Evolutionary conservation across 2,888 invertebrate genomes (phyloP).

Genomic region (Philaethria dido): DNA sequence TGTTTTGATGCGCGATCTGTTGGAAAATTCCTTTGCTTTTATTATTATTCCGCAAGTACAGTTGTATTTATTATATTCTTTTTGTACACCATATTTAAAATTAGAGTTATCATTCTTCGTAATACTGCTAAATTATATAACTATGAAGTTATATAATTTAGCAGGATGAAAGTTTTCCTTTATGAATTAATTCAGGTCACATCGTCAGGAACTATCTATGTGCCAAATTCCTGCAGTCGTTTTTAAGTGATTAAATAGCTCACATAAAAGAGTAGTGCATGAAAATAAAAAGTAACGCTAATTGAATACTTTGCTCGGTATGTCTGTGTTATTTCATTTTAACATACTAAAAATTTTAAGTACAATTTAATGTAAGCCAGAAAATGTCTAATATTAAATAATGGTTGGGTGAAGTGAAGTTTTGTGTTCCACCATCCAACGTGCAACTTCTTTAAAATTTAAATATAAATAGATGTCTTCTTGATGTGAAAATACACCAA

Average conservation of each 20-base stretch:
- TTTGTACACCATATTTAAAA: neutral
- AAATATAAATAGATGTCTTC: too few relatives aligned
- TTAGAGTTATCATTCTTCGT: too few relatives aligned
- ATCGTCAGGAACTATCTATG: neutral
- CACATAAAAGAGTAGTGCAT: neutral
- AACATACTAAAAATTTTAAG: neutral
- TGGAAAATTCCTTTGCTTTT: neutral
- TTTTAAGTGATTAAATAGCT: neutral
- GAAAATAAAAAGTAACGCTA: neutral
- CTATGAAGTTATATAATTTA: too few relatives aligned
- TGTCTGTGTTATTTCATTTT: neutral
- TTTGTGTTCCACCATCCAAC: neutral
- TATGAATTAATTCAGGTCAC: neutral
- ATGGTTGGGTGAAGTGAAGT: neutral
- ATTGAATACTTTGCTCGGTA: neutral
- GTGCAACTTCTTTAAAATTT: neutral
- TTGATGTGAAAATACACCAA: neutral
- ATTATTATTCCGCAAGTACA: neutral
- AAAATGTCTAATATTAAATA: neutral
- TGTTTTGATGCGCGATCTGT: conserved; percentile 13
- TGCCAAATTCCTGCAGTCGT: neutral
- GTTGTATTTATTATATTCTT: neutral
- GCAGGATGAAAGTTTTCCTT: too few relatives aligned
- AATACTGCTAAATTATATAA: too few relatives aligned
- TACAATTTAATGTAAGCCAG: neutral